Evolutionary conservation across 2,888 invertebrate species (phyloP).

Genomic region (Cotesia congregata): DNA sequence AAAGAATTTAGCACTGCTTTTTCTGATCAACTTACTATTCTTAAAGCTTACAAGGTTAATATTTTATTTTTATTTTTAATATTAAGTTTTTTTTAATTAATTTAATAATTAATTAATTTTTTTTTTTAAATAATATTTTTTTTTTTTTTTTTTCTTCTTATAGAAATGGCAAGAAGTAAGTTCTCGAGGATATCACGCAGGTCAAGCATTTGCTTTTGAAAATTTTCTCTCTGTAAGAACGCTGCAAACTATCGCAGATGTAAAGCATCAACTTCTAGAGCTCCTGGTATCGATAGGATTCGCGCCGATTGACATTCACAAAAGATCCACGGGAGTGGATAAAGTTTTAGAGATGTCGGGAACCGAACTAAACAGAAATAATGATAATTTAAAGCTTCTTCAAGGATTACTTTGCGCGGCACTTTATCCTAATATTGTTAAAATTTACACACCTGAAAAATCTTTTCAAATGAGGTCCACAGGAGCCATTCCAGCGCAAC

Average conservation of each 20-base stretch:
- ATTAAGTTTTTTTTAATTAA: too few species aligned
- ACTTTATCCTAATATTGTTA: slow-evolving; percentile 92
- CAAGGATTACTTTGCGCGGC: slow-evolving; percentile 92
- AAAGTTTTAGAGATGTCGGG: slow-evolving; percentile 79
- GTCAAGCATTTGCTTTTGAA: slow-evolving; percentile 83
- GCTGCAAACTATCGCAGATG: slow-evolving; percentile 86
- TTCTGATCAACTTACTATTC: slow-evolving; percentile 91
- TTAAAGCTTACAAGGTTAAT: slow-evolving; percentile 82
- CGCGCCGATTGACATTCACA: slow-evolving; percentile 77
- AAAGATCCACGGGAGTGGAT: slow-evolving; percentile 75
- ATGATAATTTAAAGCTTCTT: slow-evolving; percentile 81
- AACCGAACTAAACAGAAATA: slow-evolving; percentile 79
- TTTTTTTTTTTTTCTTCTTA: neutral
- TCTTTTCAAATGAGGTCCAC: slow-evolving; percentile 80
- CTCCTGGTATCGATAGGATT: slow-evolving; percentile 84
- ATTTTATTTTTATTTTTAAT: neutral
- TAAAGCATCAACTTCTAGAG: slow-evolving; percentile 86
- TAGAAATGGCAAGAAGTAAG: slow-evolving; percentile 81
- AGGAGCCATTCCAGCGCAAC: slow-evolving; percentile 82
- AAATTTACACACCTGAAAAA: slow-evolving; percentile 85
- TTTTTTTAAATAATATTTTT: neutral
- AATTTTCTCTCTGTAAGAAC: slow-evolving; percentile 88
- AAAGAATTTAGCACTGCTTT: slow-evolving; percentile 83
- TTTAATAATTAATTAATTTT: too few species aligned
- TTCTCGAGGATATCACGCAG: slow-evolving; percentile 78